phyloP scores from a whole-genome alignment of 2,113 vertebrate genomes.

The Sylvia atricapilla region DNA sequence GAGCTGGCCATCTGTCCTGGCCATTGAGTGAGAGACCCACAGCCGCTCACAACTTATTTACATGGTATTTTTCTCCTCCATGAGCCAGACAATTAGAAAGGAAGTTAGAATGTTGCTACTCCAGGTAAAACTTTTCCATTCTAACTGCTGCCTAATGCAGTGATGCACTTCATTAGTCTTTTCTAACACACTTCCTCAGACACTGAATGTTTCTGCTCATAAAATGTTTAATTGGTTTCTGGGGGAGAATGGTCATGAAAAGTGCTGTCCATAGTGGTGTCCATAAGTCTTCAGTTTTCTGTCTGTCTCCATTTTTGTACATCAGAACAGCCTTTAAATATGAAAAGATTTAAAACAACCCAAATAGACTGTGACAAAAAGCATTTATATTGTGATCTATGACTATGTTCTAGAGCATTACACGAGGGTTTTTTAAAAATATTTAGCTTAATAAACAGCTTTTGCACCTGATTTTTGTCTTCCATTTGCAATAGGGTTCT shows the following conservation, averaged over 20 bases:
- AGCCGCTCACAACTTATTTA: background rate
- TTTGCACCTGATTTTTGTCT: background rate
- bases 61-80: background rate
- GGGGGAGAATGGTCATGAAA: background rate
- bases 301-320: background rate
- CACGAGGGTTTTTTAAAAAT: background rate
- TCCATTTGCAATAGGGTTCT: fast-evolving
- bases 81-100: background rate
- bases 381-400: background rate
- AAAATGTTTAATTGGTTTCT: background rate
- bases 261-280: background rate
- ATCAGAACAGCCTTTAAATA: background rate
- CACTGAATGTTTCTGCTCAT: background rate
- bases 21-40: fast-evolving
- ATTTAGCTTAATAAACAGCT: background rate
- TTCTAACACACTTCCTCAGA: background rate
- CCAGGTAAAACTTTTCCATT: background rate
- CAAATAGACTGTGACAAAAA: background rate
- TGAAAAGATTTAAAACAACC: background rate
- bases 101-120: background rate
- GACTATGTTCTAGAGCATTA: background rate
- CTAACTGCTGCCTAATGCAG: background rate
- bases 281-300: background rate
- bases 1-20: background rate
- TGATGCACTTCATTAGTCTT: background rate